Base-by-base conservation (phyloP, 2,888 invertebrate genomes). In the Lasioglossum oenotherae region DNA sequence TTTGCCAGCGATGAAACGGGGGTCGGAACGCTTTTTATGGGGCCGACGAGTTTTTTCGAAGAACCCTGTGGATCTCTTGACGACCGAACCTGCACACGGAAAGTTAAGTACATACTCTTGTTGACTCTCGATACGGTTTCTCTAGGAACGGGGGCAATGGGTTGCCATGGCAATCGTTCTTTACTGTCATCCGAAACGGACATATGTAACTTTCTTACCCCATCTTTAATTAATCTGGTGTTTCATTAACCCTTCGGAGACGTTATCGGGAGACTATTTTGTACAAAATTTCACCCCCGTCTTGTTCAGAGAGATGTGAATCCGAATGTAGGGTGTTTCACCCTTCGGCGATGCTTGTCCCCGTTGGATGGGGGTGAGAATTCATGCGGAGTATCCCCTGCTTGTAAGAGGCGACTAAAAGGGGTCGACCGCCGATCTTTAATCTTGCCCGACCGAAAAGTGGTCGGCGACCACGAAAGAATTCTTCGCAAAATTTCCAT, bases 341-440 rank as follows among this genome's bases (percentile, higher is more conserved):
- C 10, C 35, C 23, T 67, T 35, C 1, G 12, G 10, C n/a, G 57
- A 57, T 12, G n/a, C n/a, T 57, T n/a, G 4, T 10, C 4, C 44
- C n/a, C 41, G 31, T 16, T 27, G 35, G 23, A 12, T 38, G 38
- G 31, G 31, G 57, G 10, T 16, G 73, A 38, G 69, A 38, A 69
- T 82, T 53, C 67, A 74, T 14, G 71, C 35, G 23, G 6, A 31
- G 64, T 19, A 71, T 78, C 53, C 71, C 31, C 23, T 27, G 49
- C 1, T 38, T 10, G 84, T n/a, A 41, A 78, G 23, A 69, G 74
- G 69, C 23, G 57, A 38, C 46, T 78, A 60, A 84, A 74, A 84
- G 46, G 73, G 78, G 49, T 84, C 67, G 64, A 60, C 60, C 57
- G 19, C 27, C 23, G 84, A 74, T 74, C 41, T 41, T 84, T 85